These are phyloP conservation scores for Dendrocincla tyrannina DNA, from an alignment of 2,797 vertebrate genomes.

Conservation along the genomic window DNA sequence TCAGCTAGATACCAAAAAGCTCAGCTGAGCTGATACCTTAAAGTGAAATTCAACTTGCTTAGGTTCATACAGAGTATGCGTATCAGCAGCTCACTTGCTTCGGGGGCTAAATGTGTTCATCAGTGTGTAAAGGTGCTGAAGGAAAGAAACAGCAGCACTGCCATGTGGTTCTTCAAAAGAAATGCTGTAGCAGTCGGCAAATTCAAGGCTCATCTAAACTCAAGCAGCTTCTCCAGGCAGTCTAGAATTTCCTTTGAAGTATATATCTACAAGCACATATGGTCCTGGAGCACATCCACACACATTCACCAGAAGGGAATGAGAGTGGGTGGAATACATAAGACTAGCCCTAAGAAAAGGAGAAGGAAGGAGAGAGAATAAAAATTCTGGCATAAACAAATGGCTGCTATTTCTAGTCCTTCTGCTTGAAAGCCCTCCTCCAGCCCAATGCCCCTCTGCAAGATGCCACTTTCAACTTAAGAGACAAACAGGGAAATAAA, in stretches of 20 bases:
- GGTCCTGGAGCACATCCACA: constrained; percentile 58
- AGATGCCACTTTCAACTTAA: constrained; percentile 6
- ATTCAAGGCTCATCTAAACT: constrained; percentile 35
- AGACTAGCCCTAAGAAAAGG: constrained; percentile 52
- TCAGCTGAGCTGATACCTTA: not conserved
- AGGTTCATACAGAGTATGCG: not conserved
- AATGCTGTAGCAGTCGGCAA: not conserved
- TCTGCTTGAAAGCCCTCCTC: not conserved
- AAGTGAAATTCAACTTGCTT: not conserved
- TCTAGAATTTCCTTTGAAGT: constrained; percentile 60
- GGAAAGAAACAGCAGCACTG: constrained; percentile 19
- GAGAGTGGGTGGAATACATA: constrained; percentile 58
- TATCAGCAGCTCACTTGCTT: not conserved
- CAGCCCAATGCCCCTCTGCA: not conserved
- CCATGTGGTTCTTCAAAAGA: constrained; percentile 42
- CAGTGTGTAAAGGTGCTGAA: not conserved
- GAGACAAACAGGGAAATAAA: constrained; percentile 15
- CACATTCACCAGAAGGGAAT: constrained; percentile 54
- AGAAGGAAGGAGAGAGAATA: constrained; percentile 48
- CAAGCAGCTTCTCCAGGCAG: constrained; percentile 17
- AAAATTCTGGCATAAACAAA: constrained; percentile 40
- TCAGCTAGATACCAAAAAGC: not conserved
- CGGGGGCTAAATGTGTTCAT: not conserved
- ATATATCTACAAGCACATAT: constrained; percentile 32
- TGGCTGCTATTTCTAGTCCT: constrained; percentile 47